These are phyloP conservation scores for Cyclophora albipunctata DNA, from an alignment of 2,888 invertebrate species.

Conservation along the genomic window DNA sequence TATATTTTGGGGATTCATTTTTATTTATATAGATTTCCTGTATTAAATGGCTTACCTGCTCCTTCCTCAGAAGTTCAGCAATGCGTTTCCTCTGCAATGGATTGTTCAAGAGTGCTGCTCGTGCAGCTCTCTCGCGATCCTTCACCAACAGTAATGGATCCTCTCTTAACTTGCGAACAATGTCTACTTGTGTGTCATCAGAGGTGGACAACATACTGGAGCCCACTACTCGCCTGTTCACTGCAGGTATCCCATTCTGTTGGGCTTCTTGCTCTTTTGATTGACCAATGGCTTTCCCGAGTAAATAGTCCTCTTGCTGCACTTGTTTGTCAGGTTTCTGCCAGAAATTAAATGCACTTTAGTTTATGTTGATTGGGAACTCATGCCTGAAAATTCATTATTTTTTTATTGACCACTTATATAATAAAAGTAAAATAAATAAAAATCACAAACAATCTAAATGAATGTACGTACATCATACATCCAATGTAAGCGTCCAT, in stretches of 20 bases:
- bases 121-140: constrained; percentile 91
- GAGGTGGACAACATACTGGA: constrained; percentile 61
- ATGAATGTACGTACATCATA: constrained; percentile 77
- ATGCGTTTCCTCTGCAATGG: constrained; percentile 92
- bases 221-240: constrained; percentile 59
- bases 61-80: constrained; percentile 82
- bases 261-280: constrained; percentile 80
- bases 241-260: constrained; percentile 84
- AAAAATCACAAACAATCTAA: too few species aligned
- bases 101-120: constrained; percentile 90
- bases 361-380: too few species aligned
- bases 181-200: constrained; percentile 84
- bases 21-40: too few species aligned
- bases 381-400: constrained; percentile 16
- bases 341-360: too few species aligned
- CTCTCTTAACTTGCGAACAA: constrained; percentile 91
- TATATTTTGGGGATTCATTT: too few species aligned
- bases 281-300: constrained; percentile 89
- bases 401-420: too few species aligned
- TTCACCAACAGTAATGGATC: constrained; percentile 94
- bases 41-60: constrained; percentile 45
- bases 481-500: constrained; percentile 90
- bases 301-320: constrained; percentile 90
- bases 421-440: too few species aligned
- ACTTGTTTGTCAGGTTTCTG: constrained; percentile 77